A percentile compares a stretch with the other conserved stretches of the same genome.
Conservation (phyloP, 1,140 invertebrate species). For the Pogonomyrmex californicus region DNA sequence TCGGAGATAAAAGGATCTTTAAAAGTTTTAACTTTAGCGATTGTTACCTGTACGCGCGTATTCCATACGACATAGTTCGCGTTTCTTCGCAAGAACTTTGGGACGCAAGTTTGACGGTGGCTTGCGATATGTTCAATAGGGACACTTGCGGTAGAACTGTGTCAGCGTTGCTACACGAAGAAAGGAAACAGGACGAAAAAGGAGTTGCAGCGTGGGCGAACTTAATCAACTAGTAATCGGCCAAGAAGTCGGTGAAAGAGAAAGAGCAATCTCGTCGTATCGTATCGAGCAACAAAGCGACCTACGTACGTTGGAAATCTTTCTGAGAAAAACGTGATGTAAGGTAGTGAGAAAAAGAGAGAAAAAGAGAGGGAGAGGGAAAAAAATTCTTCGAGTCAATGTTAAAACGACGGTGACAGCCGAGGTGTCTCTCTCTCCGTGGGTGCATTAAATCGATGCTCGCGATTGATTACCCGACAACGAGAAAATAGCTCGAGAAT, state of each 20-base stretch:
- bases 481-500: conserved; percentile 52
- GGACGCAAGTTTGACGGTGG: conserved; percentile 24
- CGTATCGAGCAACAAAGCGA: conserved; percentile 32
- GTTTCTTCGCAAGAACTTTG: conserved; percentile 21
- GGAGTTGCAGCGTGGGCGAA: conserved; percentile 48
- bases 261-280: conserved; percentile 52
- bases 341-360: conserved; percentile 5
- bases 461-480: conserved; percentile 46
- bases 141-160: conserved; percentile 46
- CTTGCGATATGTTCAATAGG: conserved; percentile 43
- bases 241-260: conserved; percentile 51
- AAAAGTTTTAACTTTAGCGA: background rate
- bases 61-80: background rate
- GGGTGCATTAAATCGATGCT: conserved; percentile 58
- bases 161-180: conserved; percentile 31
- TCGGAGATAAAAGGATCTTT: background rate
- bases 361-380: background rate
- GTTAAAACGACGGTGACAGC: conserved; percentile 40
- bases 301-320: conserved; percentile 38
- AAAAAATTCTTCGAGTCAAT: conserved; percentile 37
- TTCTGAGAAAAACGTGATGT: conserved; percentile 43
- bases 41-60: background rate
- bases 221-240: conserved; percentile 57
- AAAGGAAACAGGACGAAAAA: conserved; percentile 29
- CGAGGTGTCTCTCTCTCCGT: conserved; percentile 34